A percentile compares a stretch with the other conserved stretches of the same genome.
phyloP scores from a whole-genome alignment of 2,113 vertebrate species.

The Alces alces region DNA sequence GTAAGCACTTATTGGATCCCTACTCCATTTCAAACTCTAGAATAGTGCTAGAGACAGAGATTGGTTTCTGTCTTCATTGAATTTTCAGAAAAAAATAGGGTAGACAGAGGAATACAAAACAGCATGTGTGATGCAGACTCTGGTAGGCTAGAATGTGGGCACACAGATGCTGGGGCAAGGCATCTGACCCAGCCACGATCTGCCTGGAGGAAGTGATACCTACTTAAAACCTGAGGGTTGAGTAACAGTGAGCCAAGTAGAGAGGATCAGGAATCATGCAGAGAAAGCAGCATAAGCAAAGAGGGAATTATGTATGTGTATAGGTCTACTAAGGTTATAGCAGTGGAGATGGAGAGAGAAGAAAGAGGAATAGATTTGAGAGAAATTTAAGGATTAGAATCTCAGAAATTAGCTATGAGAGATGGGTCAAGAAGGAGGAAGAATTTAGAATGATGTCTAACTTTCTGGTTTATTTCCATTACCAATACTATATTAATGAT shows the following conservation, averaged over 20 bases:
- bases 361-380: background rate
- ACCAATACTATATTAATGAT: background rate
- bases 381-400: background rate
- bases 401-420: background rate
- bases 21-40: background rate
- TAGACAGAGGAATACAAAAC: background rate
- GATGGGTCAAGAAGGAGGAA: background rate
- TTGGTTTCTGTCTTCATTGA: background rate
- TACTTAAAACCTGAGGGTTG: background rate
- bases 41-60: background rate
- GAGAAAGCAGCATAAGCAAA: background rate
- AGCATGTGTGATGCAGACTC: background rate
- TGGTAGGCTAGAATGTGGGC: background rate
- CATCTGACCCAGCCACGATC: background rate
- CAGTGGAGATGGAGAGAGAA: background rate
- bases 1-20: background rate
- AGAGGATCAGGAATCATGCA: background rate
- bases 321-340: background rate
- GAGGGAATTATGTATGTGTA: background rate
- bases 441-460: constrained; percentile 24
- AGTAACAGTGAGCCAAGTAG: background rate
- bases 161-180: background rate
- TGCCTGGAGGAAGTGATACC: background rate
- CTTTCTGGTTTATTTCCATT: background rate
- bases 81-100: background rate